These are phyloP conservation scores for Andrena minutula DNA, from an alignment of 2,888 invertebrate species.

Conservation along the genomic window DNA sequence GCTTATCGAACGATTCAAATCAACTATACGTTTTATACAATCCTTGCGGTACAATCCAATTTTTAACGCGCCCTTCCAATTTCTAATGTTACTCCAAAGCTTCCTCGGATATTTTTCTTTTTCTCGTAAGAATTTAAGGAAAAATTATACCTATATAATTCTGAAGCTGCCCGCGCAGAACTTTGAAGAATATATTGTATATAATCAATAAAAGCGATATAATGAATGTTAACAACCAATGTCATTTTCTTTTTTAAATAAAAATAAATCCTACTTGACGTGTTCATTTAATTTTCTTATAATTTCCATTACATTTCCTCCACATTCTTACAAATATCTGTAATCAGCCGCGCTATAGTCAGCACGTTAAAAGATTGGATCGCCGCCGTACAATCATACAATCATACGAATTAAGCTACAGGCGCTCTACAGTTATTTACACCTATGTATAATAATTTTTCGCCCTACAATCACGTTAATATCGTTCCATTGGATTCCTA, in stretches of 20 bases:
- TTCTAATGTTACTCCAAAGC: not conserved
- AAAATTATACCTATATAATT: too few species aligned
- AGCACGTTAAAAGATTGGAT: slow-evolving; percentile 68
- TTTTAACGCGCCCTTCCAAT: slow-evolving; percentile 55
- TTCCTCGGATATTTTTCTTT: not conserved
- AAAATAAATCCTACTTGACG: too few species aligned
- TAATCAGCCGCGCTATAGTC: not conserved
- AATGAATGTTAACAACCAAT: not conserved
- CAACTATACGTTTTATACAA: slow-evolving; percentile 73
- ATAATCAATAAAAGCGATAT: not conserved
- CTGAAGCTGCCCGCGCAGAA: not conserved
- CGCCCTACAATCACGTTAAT: slow-evolving; percentile 78
- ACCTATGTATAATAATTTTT: slow-evolving; percentile 81
- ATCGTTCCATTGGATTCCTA: slow-evolving; percentile 75
- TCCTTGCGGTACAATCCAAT: slow-evolving; percentile 61
- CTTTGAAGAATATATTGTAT: not conserved
- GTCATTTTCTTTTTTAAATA: too few species aligned
- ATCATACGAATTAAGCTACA: slow-evolving; percentile 76
- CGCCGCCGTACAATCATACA: slow-evolving; percentile 54
- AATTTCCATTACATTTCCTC: not conserved
- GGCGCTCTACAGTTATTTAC: slow-evolving; percentile 81
- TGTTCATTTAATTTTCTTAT: not conserved
- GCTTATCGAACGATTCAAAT: slow-evolving; percentile 79
- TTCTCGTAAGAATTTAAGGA: not conserved
- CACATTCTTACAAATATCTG: not conserved